phyloP scores from a whole-genome alignment of 2,888 invertebrate genomes.

The Meiosimyza decipiens region DNA sequence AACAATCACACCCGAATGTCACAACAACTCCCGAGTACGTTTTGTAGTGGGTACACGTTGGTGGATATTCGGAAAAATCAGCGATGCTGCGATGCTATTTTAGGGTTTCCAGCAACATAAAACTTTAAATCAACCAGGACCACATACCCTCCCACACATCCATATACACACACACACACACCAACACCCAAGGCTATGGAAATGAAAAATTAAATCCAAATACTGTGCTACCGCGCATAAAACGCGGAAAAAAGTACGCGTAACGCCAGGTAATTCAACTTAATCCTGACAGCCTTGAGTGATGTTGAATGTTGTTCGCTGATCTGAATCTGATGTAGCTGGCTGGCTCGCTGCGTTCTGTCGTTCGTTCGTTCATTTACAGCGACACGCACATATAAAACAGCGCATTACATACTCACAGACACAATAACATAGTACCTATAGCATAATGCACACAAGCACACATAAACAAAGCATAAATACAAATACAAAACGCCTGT shows the following conservation, averaged over 20 bases:
- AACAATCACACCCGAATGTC: conserved; percentile 22
- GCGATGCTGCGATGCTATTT: too few species aligned
- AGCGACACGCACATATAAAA: too few species aligned
- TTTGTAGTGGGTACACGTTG: not conserved
- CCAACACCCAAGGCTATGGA: conserved; percentile 23
- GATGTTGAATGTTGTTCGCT: conserved; percentile 32
- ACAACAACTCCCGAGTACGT: not conserved
- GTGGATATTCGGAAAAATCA: not conserved
- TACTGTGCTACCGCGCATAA: conserved; percentile 23
- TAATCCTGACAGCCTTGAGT: conserved; percentile 37
- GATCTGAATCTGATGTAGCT: conserved; percentile 38
- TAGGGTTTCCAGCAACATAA: not conserved
- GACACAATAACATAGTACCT: not conserved
- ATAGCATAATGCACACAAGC: not conserved
- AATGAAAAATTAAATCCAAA: conserved; percentile 39
- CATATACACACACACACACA: not conserved
- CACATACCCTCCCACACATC: not conserved
- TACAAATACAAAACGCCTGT: too few species aligned
- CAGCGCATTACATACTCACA: not conserved
- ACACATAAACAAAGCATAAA: not conserved
- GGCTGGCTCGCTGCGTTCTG: conserved; percentile 11
- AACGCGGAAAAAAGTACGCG: conserved; percentile 34
- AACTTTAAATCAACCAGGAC: not conserved
- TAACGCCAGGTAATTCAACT: conserved; percentile 38
- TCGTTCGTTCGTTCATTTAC: not conserved